Evolutionary conservation across 2,888 invertebrate genomes (phyloP).

Genomic region (Teleogryllus oceanicus): DNA sequence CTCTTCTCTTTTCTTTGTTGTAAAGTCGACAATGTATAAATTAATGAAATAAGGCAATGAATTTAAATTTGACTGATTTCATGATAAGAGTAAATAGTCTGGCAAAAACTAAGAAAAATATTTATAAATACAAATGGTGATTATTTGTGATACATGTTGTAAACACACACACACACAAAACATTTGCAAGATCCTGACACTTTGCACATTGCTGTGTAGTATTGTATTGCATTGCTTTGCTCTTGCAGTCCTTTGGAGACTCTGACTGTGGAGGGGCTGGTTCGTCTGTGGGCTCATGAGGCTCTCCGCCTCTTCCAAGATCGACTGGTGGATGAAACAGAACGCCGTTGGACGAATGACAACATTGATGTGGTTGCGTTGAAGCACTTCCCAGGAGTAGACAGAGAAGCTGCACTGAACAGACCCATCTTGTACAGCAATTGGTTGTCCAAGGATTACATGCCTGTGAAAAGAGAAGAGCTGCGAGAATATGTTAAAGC

Average conservation of each 20-base stretch:
- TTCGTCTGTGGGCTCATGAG: conserved; percentile 99
- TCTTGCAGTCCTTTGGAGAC: conserved; percentile 77
- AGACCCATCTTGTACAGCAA: conserved; percentile 97
- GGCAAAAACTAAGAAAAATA: too few species aligned
- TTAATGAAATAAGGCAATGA: too few species aligned
- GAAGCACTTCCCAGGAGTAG: conserved; percentile 91
- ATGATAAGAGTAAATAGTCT: too few species aligned
- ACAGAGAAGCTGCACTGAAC: conserved; percentile 77
- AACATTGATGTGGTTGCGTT: conserved; percentile 90
- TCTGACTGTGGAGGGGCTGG: conserved; percentile 87
- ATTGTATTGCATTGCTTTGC: too few species aligned
- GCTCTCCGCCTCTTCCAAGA: conserved; percentile 96
- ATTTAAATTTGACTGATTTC: too few species aligned
- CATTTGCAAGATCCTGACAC: too few species aligned
- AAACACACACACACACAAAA: too few species aligned
- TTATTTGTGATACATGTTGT: too few species aligned
- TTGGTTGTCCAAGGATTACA: conserved; percentile 98
- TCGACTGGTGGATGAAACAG: conserved; percentile 88
- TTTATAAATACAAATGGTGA: too few species aligned
- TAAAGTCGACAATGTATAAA: too few species aligned
- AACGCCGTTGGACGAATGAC: conserved; percentile 97
- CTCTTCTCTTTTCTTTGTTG: too few species aligned
- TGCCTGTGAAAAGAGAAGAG: conserved; percentile 92
- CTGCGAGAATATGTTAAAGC: conserved; percentile 96
- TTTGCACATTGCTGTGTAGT: too few species aligned